A percentile compares a stretch with the other conserved stretches of the same genome.
Evolutionary conservation across 2,797 vertebrate species (phyloP).

Genomic region (Chaenodraco wilsoni): DNA sequence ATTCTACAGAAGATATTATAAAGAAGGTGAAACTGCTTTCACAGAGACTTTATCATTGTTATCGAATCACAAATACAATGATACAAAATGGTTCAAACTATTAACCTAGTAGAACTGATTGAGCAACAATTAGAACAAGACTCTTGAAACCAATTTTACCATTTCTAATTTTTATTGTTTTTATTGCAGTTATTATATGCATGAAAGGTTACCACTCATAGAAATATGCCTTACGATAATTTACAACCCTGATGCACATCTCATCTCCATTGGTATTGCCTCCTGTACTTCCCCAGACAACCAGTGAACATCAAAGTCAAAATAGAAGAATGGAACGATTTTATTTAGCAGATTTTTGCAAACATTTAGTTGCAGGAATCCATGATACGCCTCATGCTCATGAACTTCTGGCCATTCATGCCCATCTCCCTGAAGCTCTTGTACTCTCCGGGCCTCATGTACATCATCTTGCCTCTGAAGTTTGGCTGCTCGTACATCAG

Average conservation of each 20-base stretch:
- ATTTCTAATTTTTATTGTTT: conserved; percentile 10
- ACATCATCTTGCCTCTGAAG: conserved; percentile 75
- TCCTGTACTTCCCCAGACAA: conserved; percentile 11
- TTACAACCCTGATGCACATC: background rate
- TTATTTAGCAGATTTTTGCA: conserved; percentile 16
- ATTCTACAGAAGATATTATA: no score
- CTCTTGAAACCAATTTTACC: background rate
- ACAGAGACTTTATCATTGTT: no score
- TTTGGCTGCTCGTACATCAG: conserved; percentile 77
- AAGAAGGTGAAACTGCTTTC: no score
- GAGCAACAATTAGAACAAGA: background rate
- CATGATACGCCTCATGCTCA: conserved; percentile 74
- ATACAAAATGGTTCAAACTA: no score
- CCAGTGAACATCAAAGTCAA: conserved; percentile 13
- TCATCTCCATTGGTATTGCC: background rate
- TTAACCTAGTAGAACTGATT: no score
- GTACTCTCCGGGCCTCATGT: conserved; percentile 79
- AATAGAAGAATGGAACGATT: background rate
- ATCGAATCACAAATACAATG: no score
- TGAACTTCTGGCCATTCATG: conserved; percentile 36
- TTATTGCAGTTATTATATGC: background rate
- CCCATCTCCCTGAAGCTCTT: conserved; percentile 72
- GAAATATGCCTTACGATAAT: background rate
- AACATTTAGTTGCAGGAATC: conserved; percentile 53
- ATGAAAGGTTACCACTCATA: background rate